phyloP scores from a whole-genome alignment of 2,888 invertebrate species.

The Hirtodrosophila trivittata region DNA sequence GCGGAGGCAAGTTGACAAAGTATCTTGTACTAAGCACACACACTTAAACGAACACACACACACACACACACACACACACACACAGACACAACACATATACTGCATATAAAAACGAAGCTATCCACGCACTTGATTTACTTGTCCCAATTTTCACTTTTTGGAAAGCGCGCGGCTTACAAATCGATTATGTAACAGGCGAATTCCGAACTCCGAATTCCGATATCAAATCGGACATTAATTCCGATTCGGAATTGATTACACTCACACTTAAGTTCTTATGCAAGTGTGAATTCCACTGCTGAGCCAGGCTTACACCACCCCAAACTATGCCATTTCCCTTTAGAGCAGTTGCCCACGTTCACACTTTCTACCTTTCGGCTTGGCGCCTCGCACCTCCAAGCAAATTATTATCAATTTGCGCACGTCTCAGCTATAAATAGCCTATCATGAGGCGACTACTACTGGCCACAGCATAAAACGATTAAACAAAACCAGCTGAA shows the following conservation, averaged over 20 bases:
- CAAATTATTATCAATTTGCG: constrained; percentile 71
- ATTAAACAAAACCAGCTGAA: constrained; percentile 31
- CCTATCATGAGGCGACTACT: constrained; percentile 53
- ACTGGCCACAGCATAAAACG: constrained; percentile 15
- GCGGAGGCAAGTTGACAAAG: constrained; percentile 61
- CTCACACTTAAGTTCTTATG: constrained; percentile 33
- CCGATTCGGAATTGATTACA: background rate
- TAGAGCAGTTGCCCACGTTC: constrained; percentile 20
- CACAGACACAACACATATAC: constrained; percentile 5
- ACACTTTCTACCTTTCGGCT: constrained; percentile 62
- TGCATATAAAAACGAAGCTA: background rate
- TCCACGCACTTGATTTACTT: constrained; percentile 40
- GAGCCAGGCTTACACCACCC: background rate
- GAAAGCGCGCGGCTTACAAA: constrained; percentile 48
- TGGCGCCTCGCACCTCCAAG: constrained; percentile 49
- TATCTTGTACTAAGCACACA: constrained; percentile 27
- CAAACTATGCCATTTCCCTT: constrained; percentile 7
- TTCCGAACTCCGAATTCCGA: background rate
- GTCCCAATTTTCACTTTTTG: constrained; percentile 66
- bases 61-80: constrained; percentile 8
- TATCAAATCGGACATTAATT: background rate
- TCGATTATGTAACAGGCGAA: constrained; percentile 38
- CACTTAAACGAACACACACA: background rate
- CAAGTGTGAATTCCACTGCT: constrained; percentile 17
- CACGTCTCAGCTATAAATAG: constrained; percentile 68